A percentile compares a stretch with the other conserved stretches of the same genome.
Evolutionary conservation across 1,140 invertebrate species (phyloP).

Genomic region (Anastatus disparis): DNA sequence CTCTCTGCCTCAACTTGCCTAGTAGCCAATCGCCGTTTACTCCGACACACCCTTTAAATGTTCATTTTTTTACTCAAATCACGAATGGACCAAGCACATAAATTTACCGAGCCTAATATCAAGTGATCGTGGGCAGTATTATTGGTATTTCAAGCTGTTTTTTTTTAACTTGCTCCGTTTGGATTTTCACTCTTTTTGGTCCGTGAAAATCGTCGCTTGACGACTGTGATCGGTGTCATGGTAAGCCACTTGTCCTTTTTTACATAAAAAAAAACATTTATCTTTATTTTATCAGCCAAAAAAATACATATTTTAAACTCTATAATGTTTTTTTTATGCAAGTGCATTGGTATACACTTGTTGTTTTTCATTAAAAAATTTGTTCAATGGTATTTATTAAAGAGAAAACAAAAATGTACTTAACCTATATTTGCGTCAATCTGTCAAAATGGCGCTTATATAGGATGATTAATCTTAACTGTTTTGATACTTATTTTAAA

Average conservation of each 20-base stretch:
- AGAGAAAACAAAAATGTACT: slow-evolving; percentile 22
- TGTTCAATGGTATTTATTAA: not conserved
- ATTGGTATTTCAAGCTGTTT: not conserved
- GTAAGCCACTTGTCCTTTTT: slow-evolving; percentile 25
- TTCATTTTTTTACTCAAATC: slow-evolving; percentile 54
- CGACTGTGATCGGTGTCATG: slow-evolving; percentile 36
- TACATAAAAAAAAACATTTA: not conserved
- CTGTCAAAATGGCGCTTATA: slow-evolving; percentile 54
- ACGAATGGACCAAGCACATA: slow-evolving; percentile 28
- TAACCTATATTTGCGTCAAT: slow-evolving; percentile 36
- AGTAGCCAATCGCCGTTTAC: slow-evolving; percentile 51
- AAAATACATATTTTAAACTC: not conserved
- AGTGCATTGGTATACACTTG: too few species aligned
- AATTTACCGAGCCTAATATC: slow-evolving; percentile 12
- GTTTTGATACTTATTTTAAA: slow-evolving; percentile 11
- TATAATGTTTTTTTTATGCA: too few species aligned
- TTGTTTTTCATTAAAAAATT: not conserved
- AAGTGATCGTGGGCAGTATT: slow-evolving; percentile 7
- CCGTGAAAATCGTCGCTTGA: slow-evolving; percentile 15
- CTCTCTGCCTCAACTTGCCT: not conserved
- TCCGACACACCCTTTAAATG: slow-evolving; percentile 64
- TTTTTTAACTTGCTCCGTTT: not conserved
- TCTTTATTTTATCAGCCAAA: not conserved
- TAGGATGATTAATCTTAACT: slow-evolving; percentile 14
- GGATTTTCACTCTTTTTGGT: not conserved